A percentile compares a stretch with the other conserved stretches of the same genome.
These are phyloP conservation scores for Muschampia plurimacula DNA, from an alignment of 2,888 invertebrate genomes.

Conservation along the genomic window DNA sequence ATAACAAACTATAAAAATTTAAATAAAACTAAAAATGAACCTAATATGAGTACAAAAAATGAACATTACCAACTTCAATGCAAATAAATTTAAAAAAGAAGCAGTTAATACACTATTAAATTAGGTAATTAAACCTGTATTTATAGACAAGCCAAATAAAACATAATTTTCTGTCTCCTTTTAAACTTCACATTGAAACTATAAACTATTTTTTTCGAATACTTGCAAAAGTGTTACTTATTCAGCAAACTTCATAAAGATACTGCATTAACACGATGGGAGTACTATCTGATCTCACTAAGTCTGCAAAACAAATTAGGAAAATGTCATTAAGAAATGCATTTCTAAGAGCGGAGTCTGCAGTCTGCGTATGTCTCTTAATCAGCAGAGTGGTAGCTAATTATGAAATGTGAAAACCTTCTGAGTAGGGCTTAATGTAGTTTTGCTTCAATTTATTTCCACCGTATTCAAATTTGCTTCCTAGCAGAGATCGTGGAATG, in stretches of 20 bases:
- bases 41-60: no score
- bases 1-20: no score
- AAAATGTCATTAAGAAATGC: conserved; percentile 39
- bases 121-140: no score
- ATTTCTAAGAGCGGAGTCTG: conserved; percentile 26
- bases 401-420: conserved; percentile 34
- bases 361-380: conserved; percentile 32
- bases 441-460: conserved; percentile 21
- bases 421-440: conserved; percentile 26
- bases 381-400: conserved; percentile 33
- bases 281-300: conserved; percentile 27
- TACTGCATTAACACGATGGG: conserved; percentile 4
- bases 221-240: background rate
- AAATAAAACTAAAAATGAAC: no score
- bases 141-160: no score
- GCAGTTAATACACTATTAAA: no score
- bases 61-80: no score
- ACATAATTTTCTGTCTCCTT: no score
- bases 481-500: background rate
- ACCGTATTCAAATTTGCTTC: conserved; percentile 7
- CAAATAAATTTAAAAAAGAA: no score
- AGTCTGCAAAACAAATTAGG: conserved; percentile 36
- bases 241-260: conserved; percentile 15
- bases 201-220: no score
- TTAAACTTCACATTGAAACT: no score